Conservation (phyloP, 2,888 invertebrate species). For the Parapristionchus giblindavisi region DNA sequence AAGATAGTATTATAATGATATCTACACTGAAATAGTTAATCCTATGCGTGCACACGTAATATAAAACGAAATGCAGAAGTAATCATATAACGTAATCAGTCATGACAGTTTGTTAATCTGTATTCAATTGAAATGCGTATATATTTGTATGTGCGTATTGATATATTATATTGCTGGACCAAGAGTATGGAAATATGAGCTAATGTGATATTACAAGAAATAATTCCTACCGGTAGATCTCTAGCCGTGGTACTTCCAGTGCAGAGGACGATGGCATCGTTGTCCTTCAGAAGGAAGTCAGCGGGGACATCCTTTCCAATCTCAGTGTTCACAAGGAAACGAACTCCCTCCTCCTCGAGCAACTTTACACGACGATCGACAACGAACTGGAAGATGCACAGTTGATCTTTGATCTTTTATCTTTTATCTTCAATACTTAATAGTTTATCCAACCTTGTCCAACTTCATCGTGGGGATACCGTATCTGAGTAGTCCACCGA, state of each 20-base stretch:
- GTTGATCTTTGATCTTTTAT: background rate
- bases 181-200: no score
- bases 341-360: conserved; percentile 86
- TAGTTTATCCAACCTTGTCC: conserved; percentile 76
- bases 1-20: background rate
- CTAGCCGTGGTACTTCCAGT: conserved; percentile 96
- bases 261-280: conserved; percentile 87
- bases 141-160: no score
- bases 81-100: no score
- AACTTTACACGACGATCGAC: conserved; percentile 88
- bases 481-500: conserved; percentile 89
- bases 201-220: no score
- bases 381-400: conserved; percentile 66
- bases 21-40: background rate
- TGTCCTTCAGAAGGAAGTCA: conserved; percentile 74
- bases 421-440: background rate
- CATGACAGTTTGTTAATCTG: no score
- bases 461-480: conserved; percentile 99
- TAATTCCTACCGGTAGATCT: conserved; percentile 76
- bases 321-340: conserved; percentile 87
- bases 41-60: no score
- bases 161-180: no score
- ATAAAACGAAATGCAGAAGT: no score
- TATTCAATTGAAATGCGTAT: no score
- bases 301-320: conserved; percentile 90